A percentile compares a stretch with the other conserved stretches of the same genome.
Evolutionary conservation across 2,797 vertebrate species (phyloP).

Genomic region (Smutsia gigantea): DNA sequence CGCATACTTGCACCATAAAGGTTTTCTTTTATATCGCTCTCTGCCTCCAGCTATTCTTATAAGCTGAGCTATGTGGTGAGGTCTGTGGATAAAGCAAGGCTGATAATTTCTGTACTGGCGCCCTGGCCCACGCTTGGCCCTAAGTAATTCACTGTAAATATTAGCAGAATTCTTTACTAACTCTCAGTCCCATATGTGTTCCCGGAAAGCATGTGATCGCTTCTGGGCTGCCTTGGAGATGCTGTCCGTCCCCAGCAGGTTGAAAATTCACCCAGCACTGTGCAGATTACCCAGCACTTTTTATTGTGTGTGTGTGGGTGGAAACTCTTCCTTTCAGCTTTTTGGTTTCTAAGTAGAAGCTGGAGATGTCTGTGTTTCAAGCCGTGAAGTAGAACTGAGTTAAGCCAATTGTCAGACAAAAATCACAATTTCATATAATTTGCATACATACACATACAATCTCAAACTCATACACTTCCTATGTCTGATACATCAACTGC

Average conservation of each 20-base stretch:
- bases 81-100: not conserved
- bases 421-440: not conserved
- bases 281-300: not conserved
- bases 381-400: not conserved
- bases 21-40: fast-evolving
- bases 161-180: not conserved
- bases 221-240: not conserved
- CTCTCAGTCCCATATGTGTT: not conserved
- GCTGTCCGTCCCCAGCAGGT: too few species aligned
- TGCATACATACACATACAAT: too few species aligned
- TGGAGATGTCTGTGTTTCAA: not conserved
- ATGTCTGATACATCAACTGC: not conserved
- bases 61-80: not conserved
- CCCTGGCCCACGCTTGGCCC: not conserved
- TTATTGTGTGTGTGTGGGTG: not conserved
- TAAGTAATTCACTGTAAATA: not conserved
- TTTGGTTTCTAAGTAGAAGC: not conserved
- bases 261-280: not conserved
- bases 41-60: not conserved
- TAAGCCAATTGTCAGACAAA: not conserved
- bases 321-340: not conserved
- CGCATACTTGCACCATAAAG: fast-evolving
- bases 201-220: not conserved
- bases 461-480: not conserved
- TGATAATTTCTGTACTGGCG: not conserved